Evolutionary conservation across 1,140 invertebrate genomes (phyloP), one percentile per base, ranked within the genome.

Genomic region (Tachypleus tridentatus): DNA sequence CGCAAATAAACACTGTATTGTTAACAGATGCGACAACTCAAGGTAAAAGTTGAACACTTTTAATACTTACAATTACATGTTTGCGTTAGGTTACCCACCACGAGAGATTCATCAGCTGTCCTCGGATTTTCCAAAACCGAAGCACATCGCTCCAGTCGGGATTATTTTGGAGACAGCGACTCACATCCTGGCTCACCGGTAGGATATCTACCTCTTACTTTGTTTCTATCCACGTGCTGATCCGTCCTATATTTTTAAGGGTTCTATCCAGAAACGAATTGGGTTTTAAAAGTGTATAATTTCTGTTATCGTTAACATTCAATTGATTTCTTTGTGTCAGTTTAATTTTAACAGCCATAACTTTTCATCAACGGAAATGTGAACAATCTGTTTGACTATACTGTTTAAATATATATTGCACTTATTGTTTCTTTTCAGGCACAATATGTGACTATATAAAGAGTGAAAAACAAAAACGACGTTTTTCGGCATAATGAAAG

Each of bases 181-280:
- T 4, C 83, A 86, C 53, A 89, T 88, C 72, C 79, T 95, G 59
- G 89, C 89, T 4, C 85, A 87, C 76, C 87, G 85, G 89, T 93
- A 83, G 86, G 86, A 82, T 58, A 64, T 8, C 7, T 8, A 8
- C n/a, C 53, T 8, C n/a, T 54, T 8, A 54, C 53, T 54, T 54
- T 8, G 0, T 54, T 54, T 8, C 53, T 54, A 54, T 8, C 53
- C 7, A 54, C 53, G 29, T 29, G 29, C 29, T 29, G 29, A 29
- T 29, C 29, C 29, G 29, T 29, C 29, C 29, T 29, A 1, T 2
- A 29, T 29, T 29, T 29, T 29, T 29, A 29, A 29, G 29, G 29
- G 29, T n/a, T 54, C 53, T 7, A 54, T 54, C 7, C n/a, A 54
- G 3, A 54, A n/a, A 54, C n/a, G 53, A 54, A 54, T 54, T 7